Evolutionary conservation across 2,113 vertebrate species (phyloP).

Genomic region (Notothenia coriiceps): DNA sequence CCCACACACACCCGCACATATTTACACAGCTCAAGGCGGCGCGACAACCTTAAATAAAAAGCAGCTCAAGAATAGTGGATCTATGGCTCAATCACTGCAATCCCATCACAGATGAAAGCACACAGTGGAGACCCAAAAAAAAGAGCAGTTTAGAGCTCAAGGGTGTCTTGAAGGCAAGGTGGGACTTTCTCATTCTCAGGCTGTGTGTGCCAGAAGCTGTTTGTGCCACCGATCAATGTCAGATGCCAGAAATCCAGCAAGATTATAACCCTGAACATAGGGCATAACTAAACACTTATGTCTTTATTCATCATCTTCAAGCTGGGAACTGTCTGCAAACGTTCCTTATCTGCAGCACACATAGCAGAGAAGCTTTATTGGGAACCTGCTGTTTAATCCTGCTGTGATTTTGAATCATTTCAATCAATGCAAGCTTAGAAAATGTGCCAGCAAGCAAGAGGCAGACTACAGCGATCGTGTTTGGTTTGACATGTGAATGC

Average conservation of each 20-base stretch:
- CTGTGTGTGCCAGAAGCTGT: not conserved
- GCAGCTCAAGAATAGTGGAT: slow-evolving; percentile 26
- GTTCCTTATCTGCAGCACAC: not conserved
- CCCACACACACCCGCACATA: slow-evolving; percentile 24
- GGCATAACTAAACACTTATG: not conserved
- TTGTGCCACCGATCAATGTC: slow-evolving; percentile 23
- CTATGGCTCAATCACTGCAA: slow-evolving; percentile 38
- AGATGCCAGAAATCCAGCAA: not conserved
- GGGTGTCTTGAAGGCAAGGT: slow-evolving; percentile 26
- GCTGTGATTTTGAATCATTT: slow-evolving; percentile 18
- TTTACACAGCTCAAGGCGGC: slow-evolving; percentile 40
- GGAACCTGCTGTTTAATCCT: slow-evolving; percentile 12
- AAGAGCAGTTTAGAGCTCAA: slow-evolving; percentile 22
- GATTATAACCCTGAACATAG: slow-evolving; percentile 17
- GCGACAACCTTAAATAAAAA: slow-evolving; percentile 29
- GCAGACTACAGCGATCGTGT: not conserved
- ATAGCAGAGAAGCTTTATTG: not conserved
- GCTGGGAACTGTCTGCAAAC: not conserved
- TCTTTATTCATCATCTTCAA: not conserved
- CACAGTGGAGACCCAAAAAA: not conserved
- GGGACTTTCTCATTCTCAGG: slow-evolving; percentile 9
- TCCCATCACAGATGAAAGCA: slow-evolving; percentile 26
- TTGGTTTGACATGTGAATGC: slow-evolving; percentile 7
- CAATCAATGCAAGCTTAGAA: slow-evolving; percentile 9
- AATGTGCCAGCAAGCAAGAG: not conserved